Evolutionary conservation across 2,888 invertebrate species (phyloP), one percentile per base, ranked within the genome.

Genomic region (Gymnosoma rotundatum): DNA sequence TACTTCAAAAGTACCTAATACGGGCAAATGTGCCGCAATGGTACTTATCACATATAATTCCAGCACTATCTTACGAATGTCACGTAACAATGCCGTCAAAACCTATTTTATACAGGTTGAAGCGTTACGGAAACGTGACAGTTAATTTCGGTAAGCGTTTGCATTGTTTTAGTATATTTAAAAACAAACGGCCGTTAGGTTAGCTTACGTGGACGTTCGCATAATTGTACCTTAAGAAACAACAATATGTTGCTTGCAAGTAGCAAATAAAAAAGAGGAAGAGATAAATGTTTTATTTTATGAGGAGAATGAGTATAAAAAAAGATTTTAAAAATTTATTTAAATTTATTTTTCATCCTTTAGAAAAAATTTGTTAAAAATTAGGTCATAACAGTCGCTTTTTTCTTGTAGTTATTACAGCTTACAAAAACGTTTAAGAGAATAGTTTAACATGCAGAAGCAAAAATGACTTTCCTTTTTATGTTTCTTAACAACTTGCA

Each of bases 361-460:
- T 38, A 16, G 1, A 21, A 58, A 10, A 66, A 52, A 14, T 18
- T 10, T 10, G 38, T 50, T 61, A n/a, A 38, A 72, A 72, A 72
- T 66, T 64, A 20, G 78, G 78, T 72, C 78, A 78, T 21, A 58
- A 12, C 10, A 48, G 14, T 48, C 9, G 21, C 16, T 20, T 56
- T 56, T 32, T 54, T 16, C 5, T n/a, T 38, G n/a, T 52, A 48
- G 16, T 56, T 60, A 60, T 16, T 20, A 20, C 60, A 16, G 25
- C 25, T 20, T 14, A 36, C 5, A 54, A 52, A 10, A 58, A 64
- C 7, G 6, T 5, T 32, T 32, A 0, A 12, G 18, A 16, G 52
- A 14, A 25, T 42, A 42, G n/a, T 45, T 45, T 9, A 52, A 9
- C 10, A 9, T 38, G 42, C 63, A 42, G 42, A 72, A 18, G 58